Percentiles rank a stretch among this genome's conserved stretches.
These are phyloP conservation scores for Bujurquina vittata DNA, from an alignment of 2,113 vertebrate genomes.

Conservation along the genomic window DNA sequence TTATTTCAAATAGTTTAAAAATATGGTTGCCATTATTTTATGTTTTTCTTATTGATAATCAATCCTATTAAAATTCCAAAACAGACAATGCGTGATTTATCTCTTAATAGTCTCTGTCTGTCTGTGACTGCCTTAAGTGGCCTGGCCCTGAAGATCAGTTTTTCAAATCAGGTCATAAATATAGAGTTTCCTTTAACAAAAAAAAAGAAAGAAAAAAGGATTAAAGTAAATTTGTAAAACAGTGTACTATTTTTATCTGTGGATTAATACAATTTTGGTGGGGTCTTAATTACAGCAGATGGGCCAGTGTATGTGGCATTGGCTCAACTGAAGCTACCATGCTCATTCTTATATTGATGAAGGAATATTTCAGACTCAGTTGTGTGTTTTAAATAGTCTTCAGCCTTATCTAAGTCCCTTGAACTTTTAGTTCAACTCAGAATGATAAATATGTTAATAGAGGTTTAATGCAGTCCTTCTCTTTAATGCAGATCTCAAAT, in stretches of 20 bases:
- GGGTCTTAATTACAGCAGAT: conserved; percentile 1
- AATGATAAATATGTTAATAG: background rate
- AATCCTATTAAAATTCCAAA: background rate
- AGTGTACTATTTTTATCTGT: background rate
- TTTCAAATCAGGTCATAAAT: background rate
- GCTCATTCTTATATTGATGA: background rate
- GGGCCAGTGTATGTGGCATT: background rate
- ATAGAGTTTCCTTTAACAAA: background rate
- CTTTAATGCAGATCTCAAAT: background rate
- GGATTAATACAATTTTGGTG: background rate
- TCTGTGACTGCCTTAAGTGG: background rate
- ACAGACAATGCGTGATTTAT: background rate
- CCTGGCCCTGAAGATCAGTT: background rate
- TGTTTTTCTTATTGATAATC: too few species aligned
- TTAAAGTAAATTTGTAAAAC: background rate
- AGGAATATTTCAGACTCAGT: background rate
- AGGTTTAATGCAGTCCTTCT: background rate
- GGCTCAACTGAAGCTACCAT: background rate
- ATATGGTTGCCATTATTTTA: background rate
- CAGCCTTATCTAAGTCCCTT: background rate
- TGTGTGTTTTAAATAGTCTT: background rate
- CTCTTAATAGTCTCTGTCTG: background rate
- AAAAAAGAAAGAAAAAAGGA: too few species aligned
- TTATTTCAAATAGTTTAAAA: background rate
- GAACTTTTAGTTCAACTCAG: background rate